Evolutionary conservation across 2,888 invertebrate genomes (phyloP), one percentile per base, ranked within the genome.

Genomic region (Bombylius major): DNA sequence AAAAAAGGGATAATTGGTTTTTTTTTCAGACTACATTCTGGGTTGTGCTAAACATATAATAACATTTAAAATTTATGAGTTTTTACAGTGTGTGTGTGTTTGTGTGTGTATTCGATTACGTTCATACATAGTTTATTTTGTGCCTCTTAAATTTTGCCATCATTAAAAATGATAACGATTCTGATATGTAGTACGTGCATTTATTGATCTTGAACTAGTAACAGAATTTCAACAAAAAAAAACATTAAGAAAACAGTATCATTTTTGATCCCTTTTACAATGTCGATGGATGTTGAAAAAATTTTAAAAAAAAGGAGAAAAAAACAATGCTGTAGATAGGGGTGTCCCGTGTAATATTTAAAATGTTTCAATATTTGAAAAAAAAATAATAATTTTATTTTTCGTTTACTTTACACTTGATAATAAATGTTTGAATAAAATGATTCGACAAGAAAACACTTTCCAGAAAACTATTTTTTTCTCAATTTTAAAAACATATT

Each of bases 61-160:
- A 54, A 52, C 51, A 56, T 55, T 57, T 59, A 55, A 59, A 56
- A 57, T 57, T 59, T 59, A 59, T 59, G 53, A 50, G 39, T 47
- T 59, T 50, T 55, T 49, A 51, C 50, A 42, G 23, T 23, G 23
- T 23, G 23, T 23, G 23, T 23, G 23, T 23, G 23, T 23, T n/a
- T n/a, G 23, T 23, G 23, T 23, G 23, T 23, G 23, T 23, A 23
- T 23, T 23, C 23, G 23, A 23, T 23, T 23, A 3, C 23, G 23
- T n/a, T n/a, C n/a, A n/a, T 36, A 36, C 36, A 36, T 36, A 8
- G 9, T 42, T 11, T 42, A 42, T 23, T 23, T 23, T 23, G 56
- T 51, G 58, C 58, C 58, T 56, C 47, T 52, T 32, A 45, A 55
- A 53, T 55, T 58, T 53, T 55, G 55, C 50, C 50, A 53, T 53